Evolutionary conservation across 2,797 vertebrate genomes (phyloP).

Genomic region (Loris lydekkerianus): DNA sequence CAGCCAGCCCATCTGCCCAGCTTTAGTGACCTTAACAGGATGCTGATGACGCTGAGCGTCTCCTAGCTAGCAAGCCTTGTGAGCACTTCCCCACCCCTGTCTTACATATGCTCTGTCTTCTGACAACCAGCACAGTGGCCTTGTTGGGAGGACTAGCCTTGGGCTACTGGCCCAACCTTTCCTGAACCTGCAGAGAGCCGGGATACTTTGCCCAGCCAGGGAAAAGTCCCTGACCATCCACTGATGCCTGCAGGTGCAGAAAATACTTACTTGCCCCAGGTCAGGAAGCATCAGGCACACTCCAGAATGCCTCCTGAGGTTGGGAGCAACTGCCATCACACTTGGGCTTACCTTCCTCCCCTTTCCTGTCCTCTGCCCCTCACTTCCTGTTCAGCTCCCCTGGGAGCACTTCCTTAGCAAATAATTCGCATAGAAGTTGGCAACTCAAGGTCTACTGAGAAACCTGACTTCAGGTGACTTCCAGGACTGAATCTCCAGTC

Average conservation of each 20-base stretch:
- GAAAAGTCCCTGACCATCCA: rapidly evolving
- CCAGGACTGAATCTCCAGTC: neutral
- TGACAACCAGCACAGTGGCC: neutral
- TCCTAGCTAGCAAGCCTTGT: rapidly evolving
- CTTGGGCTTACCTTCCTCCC: neutral
- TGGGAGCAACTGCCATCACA: neutral
- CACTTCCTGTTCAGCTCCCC: neutral
- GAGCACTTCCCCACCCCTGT: neutral
- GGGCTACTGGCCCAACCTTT: neutral
- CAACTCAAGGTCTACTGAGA: conserved; percentile 48
- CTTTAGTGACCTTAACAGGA: neutral
- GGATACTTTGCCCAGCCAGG: neutral
- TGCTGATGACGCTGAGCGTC: neutral
- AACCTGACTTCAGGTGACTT: neutral
- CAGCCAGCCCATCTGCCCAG: neutral
- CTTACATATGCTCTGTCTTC: neutral
- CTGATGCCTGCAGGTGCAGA: neutral
- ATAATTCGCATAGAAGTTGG: neutral
- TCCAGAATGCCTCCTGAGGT: neutral
- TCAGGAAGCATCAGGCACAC: neutral
- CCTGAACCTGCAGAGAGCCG: neutral
- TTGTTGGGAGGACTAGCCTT: neutral
- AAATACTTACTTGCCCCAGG: neutral
- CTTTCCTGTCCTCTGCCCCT: neutral
- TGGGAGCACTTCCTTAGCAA: neutral